A percentile compares a stretch with the other conserved stretches of the same genome.
These are phyloP conservation scores for Adoxophyes honmai DNA, from an alignment of 1,140 invertebrate species.

Conservation along the genomic window DNA sequence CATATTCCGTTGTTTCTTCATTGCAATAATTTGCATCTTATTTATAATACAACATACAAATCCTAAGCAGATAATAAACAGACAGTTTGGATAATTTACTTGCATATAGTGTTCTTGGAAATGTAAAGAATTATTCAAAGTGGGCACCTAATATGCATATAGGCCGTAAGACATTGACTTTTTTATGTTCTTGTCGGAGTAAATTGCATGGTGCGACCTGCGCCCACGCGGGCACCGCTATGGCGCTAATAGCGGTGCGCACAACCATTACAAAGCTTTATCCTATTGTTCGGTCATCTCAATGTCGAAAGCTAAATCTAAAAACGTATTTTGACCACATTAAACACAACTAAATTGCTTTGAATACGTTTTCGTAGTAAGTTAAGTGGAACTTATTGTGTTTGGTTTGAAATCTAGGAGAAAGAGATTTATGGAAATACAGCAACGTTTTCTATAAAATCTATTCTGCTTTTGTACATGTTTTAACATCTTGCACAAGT, in stretches of 20 bases:
- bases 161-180: constrained; percentile 3
- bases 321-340: background rate
- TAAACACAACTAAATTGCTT: constrained; percentile 1
- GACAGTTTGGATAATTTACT: constrained; percentile 9
- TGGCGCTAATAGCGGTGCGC: constrained; percentile 2
- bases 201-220: constrained; percentile 42
- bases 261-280: background rate
- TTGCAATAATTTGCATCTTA: background rate
- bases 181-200: constrained; percentile 22
- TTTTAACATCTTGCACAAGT: too few species aligned
- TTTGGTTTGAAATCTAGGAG: too few species aligned
- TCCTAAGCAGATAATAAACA: constrained; percentile 6
- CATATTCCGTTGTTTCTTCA: background rate
- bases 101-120: background rate
- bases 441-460: too few species aligned
- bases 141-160: background rate
- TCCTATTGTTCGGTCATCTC: constrained; percentile 12
- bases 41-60: background rate
- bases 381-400: too few species aligned
- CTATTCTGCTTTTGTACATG: too few species aligned
- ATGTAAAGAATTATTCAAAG: constrained; percentile 3
- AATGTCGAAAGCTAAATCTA: constrained; percentile 11
- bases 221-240: background rate
- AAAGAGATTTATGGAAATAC: too few species aligned
- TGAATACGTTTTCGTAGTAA: too few species aligned